Conservation (phyloP, 2,797 vertebrate species). For the Spinibarbus caldwelli region DNA sequence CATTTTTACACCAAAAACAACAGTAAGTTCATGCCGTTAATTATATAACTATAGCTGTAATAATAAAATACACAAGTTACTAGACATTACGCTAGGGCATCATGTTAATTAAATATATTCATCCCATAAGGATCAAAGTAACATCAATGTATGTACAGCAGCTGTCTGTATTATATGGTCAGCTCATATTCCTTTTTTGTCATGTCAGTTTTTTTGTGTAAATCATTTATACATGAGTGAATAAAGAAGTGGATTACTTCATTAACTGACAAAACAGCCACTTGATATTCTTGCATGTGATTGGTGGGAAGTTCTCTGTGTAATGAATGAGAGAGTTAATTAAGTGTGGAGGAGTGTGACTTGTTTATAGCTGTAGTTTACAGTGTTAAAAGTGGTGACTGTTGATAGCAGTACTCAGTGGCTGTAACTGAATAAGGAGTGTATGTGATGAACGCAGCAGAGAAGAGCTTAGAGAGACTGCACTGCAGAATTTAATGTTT, state of each 20-base stretch:
- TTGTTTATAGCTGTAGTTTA: slow-evolving; percentile 23
- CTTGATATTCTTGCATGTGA: neutral
- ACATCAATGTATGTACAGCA: neutral
- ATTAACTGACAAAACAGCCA: neutral
- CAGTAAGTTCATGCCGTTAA: neutral
- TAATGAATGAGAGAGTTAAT: slow-evolving; percentile 8
- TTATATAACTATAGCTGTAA: neutral
- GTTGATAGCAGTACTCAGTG: slow-evolving; percentile 15
- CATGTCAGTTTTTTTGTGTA: neutral
- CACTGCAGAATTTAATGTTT: neutral
- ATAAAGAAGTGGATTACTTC: neutral
- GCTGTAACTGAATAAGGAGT: slow-evolving; percentile 23
- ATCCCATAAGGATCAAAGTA: neutral
- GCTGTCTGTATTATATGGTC: neutral
- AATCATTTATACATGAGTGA: neutral
- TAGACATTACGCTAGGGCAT: neutral
- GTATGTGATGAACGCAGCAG: neutral
- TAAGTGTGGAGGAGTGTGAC: neutral
- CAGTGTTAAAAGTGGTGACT: slow-evolving; percentile 22
- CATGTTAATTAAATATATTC: neutral
- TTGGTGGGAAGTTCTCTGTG: neutral
- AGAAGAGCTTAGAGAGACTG: neutral
- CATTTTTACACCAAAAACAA: neutral
- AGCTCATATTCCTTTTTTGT: neutral
- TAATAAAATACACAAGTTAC: neutral